Conservation (phyloP, 2,888 invertebrate species). For the Tetrapedia diversipes region DNA sequence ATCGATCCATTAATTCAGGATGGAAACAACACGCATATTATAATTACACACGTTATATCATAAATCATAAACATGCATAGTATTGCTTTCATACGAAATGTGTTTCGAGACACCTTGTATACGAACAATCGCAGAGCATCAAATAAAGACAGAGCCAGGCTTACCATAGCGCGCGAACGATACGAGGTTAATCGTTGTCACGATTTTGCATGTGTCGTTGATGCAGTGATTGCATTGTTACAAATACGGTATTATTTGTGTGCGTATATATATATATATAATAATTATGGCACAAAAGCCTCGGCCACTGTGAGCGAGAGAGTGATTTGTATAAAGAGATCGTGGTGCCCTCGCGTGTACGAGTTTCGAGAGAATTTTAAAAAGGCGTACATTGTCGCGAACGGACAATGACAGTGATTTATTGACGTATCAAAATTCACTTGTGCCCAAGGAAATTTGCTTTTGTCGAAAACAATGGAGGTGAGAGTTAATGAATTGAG, state of each 20-base stretch:
- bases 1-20: no score
- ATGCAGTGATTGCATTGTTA: conserved; percentile 20
- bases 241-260: conserved; percentile 21
- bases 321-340: conserved; percentile 33
- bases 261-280: conserved; percentile 10
- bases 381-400: conserved; percentile 53
- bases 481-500: conserved; percentile 70
- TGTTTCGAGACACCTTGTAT: background rate
- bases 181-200: conserved; percentile 16
- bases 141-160: background rate
- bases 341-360: background rate
- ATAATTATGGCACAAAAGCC: conserved; percentile 33
- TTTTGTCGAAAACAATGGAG: conserved; percentile 73
- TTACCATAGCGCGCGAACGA: background rate
- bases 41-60: no score
- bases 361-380: conserved; percentile 42
- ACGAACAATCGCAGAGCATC: background rate
- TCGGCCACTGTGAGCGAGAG: background rate
- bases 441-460: conserved; percentile 69
- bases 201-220: conserved; percentile 20
- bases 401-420: conserved; percentile 69
- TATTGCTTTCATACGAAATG: no score
- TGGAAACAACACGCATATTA: no score
- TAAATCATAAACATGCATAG: no score
- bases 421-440: conserved; percentile 71